Conservation (phyloP, 92 coral and sea anemone genomes). For the Bergia puertoricense region DNA sequence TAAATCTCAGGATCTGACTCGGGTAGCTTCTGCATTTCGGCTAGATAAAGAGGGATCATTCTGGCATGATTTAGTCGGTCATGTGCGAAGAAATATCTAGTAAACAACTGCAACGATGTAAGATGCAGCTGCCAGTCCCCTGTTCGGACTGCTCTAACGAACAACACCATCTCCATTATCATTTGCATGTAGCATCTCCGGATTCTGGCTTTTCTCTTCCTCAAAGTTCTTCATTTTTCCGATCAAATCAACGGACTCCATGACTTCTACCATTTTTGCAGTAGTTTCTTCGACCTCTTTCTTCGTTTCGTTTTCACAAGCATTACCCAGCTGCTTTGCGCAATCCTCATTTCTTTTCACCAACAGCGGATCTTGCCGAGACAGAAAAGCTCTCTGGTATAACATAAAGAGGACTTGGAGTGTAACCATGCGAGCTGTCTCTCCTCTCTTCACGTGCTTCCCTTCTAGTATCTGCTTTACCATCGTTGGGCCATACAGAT, state of each 20-base stretch:
- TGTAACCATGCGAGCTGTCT: constrained; percentile 46
- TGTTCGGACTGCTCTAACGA: no score
- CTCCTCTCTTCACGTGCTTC: constrained; percentile 60
- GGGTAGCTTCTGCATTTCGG: constrained; percentile 13
- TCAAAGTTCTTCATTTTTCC: background rate
- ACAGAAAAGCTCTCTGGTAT: constrained; percentile 47
- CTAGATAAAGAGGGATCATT: constrained; percentile 25
- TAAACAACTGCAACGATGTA: no score
- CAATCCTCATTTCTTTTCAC: background rate
- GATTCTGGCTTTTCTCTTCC: background rate
- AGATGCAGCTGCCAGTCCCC: no score
- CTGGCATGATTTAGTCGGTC: background rate
- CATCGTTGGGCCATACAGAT: constrained; percentile 46
- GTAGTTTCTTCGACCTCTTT: constrained; percentile 28
- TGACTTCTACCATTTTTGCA: background rate
- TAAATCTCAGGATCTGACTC: constrained; percentile 10
- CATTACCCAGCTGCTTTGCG: constrained; percentile 4
- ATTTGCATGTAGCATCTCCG: background rate
- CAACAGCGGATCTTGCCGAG: background rate
- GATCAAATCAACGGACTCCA: background rate
- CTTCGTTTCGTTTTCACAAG: background rate
- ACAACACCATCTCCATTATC: background rate
- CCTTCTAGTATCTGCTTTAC: constrained; percentile 58
- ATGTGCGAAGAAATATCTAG: no score
- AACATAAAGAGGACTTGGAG: constrained; percentile 43